Evolutionary conservation across 2,797 vertebrate genomes (phyloP).

Genomic region (Garrulus glandarius): DNA sequence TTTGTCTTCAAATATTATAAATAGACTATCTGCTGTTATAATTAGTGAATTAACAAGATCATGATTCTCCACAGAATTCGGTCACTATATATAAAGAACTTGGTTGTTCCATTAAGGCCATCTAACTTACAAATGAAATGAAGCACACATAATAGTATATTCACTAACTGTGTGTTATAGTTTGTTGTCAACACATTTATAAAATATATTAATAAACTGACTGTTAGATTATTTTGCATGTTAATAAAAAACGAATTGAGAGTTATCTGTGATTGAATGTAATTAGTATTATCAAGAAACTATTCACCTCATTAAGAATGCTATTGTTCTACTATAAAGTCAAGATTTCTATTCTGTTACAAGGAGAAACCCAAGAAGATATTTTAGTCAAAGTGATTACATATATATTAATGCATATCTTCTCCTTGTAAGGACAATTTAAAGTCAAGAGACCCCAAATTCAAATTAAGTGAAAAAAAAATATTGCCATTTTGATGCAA

Average conservation of each 20-base stretch:
- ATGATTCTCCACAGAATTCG: background rate
- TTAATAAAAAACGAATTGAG: slow-evolving; percentile 16
- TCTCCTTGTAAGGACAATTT: background rate
- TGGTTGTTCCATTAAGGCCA: background rate
- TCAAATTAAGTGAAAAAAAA: background rate
- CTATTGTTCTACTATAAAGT: background rate
- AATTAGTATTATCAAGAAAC: slow-evolving; percentile 42
- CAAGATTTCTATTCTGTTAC: background rate
- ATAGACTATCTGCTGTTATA: background rate
- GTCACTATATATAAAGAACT: background rate
- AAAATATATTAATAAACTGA: background rate
- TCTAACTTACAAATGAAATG: background rate
- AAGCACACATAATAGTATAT: background rate
- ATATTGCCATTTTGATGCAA: background rate
- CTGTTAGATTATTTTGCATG: background rate
- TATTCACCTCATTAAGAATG: slow-evolving; percentile 10
- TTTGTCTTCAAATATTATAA: background rate
- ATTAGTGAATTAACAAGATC: background rate
- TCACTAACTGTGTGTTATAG: background rate
- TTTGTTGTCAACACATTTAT: background rate
- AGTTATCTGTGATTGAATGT: background rate
- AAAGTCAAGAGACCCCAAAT: background rate
- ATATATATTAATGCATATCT: background rate
- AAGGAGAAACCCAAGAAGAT: background rate
- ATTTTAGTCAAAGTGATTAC: slow-evolving; percentile 12